These are phyloP conservation scores for Erebia palarica DNA, from an alignment of 2,888 invertebrate genomes.

Conservation along the genomic window DNA sequence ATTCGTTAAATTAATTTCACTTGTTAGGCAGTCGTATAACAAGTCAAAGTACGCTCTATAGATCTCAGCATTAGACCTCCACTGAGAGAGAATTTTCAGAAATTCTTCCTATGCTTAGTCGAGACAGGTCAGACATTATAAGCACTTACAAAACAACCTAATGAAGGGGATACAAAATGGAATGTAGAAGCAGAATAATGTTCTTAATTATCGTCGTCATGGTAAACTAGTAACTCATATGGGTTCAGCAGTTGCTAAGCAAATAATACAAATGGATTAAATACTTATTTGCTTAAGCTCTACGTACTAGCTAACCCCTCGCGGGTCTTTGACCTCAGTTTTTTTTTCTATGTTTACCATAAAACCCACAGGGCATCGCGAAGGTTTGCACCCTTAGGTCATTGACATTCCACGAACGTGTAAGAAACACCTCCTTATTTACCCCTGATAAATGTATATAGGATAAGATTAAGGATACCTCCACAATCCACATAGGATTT, in stretches of 20 bases:
- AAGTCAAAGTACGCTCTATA: too few species aligned
- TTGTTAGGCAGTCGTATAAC: too few species aligned
- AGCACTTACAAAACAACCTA: not conserved
- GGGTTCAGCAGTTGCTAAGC: constrained; percentile 17
- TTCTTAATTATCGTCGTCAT: not conserved
- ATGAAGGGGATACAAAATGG: not conserved
- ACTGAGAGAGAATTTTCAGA: too few species aligned
- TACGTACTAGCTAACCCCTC: constrained; percentile 17
- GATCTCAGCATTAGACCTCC: too few species aligned
- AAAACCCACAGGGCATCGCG: constrained; percentile 12
- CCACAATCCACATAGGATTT: not conserved
- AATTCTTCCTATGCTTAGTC: too few species aligned
- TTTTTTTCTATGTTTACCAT: constrained; percentile 17
- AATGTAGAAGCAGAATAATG: not conserved
- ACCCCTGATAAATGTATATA: too few species aligned
- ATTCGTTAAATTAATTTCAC: too few species aligned
- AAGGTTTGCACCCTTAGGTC: constrained; percentile 13
- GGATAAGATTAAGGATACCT: too few species aligned
- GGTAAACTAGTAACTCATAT: constrained; percentile 5
- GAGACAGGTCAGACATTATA: too few species aligned
- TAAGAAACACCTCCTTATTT: not conserved
- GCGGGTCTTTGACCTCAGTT: constrained; percentile 14
- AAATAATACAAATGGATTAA: constrained; percentile 15
- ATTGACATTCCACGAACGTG: constrained; percentile 1
- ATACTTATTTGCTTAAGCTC: constrained; percentile 26